A percentile compares a stretch with the other conserved stretches of the same genome.
phyloP scores from a whole-genome alignment of 2,113 vertebrate species.

The Hippolais icterina region DNA sequence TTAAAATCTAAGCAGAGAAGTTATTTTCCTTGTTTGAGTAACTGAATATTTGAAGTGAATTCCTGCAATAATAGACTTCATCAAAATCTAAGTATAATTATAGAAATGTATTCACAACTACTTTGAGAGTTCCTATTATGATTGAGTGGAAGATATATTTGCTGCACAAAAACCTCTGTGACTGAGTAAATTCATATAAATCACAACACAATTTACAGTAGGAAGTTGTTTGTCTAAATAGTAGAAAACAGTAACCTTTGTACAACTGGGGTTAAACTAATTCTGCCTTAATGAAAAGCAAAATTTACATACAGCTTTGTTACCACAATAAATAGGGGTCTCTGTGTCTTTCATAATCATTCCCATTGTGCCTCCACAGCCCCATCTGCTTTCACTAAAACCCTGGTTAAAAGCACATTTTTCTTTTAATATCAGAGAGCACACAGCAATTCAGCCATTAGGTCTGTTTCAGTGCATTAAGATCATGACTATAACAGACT shows the following conservation, averaged over 20 bases:
- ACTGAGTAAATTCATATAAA: slow-evolving; percentile 62
- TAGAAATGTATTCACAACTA: slow-evolving; percentile 18
- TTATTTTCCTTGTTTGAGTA: not conserved
- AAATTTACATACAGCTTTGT: slow-evolving; percentile 26
- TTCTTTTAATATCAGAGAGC: not conserved
- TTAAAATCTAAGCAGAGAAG: slow-evolving; percentile 6
- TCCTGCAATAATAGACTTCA: slow-evolving; percentile 13
- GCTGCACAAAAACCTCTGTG: not conserved
- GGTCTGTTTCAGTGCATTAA: not conserved
- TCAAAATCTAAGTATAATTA: slow-evolving; percentile 36
- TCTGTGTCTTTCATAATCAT: not conserved
- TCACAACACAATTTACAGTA: slow-evolving; percentile 59
- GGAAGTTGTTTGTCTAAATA: slow-evolving; percentile 65
- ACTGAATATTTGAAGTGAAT: not conserved
- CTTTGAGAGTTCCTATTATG: slow-evolving; percentile 34
- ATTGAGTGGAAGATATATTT: slow-evolving; percentile 50
- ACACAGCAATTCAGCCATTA: not conserved
- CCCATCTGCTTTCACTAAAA: slow-evolving; percentile 19
- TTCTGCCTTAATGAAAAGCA: slow-evolving; percentile 38
- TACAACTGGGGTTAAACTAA: slow-evolving; percentile 36
- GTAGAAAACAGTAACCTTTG: slow-evolving; percentile 40
- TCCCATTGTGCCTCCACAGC: not conserved
- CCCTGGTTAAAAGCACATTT: not conserved
- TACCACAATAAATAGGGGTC: not conserved
- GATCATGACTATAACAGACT: not conserved